phyloP scores from a whole-genome alignment of 2,113 vertebrate species.

The Micronycteris hirsuta region DNA sequence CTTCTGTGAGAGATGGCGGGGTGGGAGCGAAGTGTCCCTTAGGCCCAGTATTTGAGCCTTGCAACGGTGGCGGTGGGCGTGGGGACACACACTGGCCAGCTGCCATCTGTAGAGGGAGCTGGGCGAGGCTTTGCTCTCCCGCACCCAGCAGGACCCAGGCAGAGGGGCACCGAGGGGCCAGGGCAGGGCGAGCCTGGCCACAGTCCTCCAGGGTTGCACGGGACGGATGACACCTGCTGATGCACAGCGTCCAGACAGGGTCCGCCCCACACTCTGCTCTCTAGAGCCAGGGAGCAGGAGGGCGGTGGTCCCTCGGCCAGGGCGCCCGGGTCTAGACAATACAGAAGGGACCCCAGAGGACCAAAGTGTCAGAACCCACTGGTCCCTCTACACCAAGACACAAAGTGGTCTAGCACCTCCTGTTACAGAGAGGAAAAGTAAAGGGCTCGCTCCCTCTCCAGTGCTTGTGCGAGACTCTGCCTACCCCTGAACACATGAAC shows the following conservation, averaged over 20 bases:
- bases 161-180: background rate
- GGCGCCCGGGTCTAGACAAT: background rate
- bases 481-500: background rate
- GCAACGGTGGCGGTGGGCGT: fast-evolving
- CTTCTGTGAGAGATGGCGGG: background rate
- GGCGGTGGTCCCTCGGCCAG: fast-evolving
- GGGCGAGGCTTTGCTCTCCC: background rate
- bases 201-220: no score
- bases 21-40: fast-evolving
- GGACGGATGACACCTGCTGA: background rate
- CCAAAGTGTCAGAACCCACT: background rate
- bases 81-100: background rate
- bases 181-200: background rate
- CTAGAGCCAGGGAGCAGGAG: background rate
- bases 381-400: background rate
- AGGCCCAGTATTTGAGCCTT: fast-evolving
- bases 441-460: background rate
- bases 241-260: fast-evolving
- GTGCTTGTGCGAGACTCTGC: background rate
- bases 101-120: fast-evolving
- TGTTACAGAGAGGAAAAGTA: background rate
- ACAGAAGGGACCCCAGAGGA: background rate
- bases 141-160: background rate
- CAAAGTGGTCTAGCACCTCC: background rate
- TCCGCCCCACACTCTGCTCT: background rate